A percentile compares a stretch with the other conserved stretches of the same genome.
phyloP scores from a whole-genome alignment of 2,113 vertebrate species.

The Onychostoma macrolepis region DNA sequence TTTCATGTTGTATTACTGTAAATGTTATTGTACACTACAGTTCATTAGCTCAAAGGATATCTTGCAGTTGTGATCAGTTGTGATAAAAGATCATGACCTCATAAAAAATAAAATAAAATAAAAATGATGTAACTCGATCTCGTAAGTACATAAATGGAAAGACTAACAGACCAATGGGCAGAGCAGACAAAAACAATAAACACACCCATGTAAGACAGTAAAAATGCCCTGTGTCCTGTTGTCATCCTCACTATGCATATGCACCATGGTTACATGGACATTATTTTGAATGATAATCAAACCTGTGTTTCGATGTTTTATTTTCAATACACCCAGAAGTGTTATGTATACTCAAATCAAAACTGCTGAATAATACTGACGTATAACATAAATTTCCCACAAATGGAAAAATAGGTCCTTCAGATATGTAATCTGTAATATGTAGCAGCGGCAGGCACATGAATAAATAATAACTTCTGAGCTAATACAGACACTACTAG shows the following conservation, averaged over 20 bases:
- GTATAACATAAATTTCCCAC: background rate
- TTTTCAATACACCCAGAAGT: background rate
- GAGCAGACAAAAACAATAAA: background rate
- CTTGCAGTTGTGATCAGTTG: background rate
- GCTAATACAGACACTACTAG: background rate
- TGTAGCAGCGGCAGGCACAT: background rate
- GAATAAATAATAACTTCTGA: background rate
- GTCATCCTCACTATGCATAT: background rate
- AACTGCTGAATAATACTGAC: background rate
- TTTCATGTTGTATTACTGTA: background rate
- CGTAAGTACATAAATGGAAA: background rate
- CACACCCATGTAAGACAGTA: background rate
- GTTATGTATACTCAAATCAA: background rate
- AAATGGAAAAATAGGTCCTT: background rate
- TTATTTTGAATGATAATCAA: background rate
- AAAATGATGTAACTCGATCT: background rate
- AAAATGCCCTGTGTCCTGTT: background rate
- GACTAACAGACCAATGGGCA: background rate
- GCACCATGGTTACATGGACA: background rate
- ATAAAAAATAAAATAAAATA: background rate
- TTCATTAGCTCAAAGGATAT: background rate
- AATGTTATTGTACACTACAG: background rate
- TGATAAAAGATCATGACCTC: background rate
- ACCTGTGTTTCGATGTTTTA: background rate
- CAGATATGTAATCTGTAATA: background rate